Percentiles rank a stretch among this genome's conserved stretches.
Evolutionary conservation across 2,797 vertebrate genomes (phyloP).

Genomic region (Molossus molossus): DNA sequence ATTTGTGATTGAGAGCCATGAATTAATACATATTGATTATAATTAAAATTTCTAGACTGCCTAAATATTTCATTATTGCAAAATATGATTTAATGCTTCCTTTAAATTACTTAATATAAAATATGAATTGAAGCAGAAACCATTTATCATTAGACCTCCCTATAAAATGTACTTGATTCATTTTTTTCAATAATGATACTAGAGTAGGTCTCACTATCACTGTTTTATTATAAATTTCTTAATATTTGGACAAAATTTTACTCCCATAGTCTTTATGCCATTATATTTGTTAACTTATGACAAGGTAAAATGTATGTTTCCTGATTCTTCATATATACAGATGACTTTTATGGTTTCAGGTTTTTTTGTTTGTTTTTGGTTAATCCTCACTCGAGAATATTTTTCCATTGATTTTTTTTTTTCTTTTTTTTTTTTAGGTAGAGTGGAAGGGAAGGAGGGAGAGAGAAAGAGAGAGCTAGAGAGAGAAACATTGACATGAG

Average conservation of each 20-base stretch:
- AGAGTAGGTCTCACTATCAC: conserved; percentile 49
- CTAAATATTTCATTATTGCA: conserved; percentile 82
- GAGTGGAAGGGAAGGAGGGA: too few relatives aligned
- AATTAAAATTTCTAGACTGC: conserved; percentile 81
- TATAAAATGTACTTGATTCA: conserved; percentile 70
- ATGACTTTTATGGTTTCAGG: not conserved
- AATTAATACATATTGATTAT: conserved; percentile 83
- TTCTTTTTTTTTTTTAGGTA: too few relatives aligned
- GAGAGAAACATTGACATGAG: too few relatives aligned
- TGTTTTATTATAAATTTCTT: conserved; percentile 72
- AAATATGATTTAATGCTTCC: conserved; percentile 82
- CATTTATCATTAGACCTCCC: conserved; percentile 69
- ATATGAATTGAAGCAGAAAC: conserved; percentile 77
- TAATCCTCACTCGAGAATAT: too few relatives aligned
- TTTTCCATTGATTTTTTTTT: too few relatives aligned
- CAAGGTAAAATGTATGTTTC: conserved; percentile 34
- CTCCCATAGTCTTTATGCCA: not conserved
- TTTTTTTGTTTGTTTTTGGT: not conserved
- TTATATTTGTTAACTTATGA: conserved; percentile 53
- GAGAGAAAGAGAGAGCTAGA: too few relatives aligned
- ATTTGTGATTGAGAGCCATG: conserved; percentile 71
- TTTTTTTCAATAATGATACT: conserved; percentile 72
- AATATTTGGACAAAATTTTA: conserved; percentile 62
- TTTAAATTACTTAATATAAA: conserved; percentile 81
- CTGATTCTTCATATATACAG: conserved; percentile 56